A percentile compares a stretch with the other conserved stretches of the same genome.
Evolutionary conservation across 2,113 vertebrate species (phyloP).

Genomic region (Urocitellus parryii): DNA sequence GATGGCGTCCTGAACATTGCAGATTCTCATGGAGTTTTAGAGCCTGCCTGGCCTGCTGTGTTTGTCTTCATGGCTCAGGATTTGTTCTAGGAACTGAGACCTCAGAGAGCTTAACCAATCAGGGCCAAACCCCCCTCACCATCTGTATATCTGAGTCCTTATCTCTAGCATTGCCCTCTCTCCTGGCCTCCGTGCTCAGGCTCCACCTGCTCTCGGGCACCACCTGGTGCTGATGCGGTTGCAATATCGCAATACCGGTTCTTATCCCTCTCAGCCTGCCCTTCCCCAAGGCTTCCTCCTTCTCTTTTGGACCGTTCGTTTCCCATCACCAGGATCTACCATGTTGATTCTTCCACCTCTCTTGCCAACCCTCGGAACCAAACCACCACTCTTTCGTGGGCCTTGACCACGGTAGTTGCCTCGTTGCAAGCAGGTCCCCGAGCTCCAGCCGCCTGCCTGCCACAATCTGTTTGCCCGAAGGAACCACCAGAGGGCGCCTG

Average conservation of each 20-base stretch:
- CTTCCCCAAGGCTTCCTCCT: too few species aligned
- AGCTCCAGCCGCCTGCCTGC: neutral
- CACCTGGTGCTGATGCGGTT: too few species aligned
- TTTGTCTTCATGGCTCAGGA: neutral
- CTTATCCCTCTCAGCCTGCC: neutral
- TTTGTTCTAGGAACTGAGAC: neutral
- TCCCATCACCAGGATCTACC: neutral
- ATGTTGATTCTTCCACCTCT: neutral
- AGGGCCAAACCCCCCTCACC: neutral
- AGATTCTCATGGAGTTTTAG: too few species aligned
- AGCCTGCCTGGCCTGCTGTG: neutral
- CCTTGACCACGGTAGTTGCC: neutral
- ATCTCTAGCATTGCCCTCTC: neutral
- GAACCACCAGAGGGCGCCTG: slow-evolving; percentile 1
- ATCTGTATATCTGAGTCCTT: neutral
- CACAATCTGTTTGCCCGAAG: neutral
- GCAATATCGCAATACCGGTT: neutral
- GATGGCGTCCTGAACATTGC: too few species aligned
- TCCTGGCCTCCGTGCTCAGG: neutral
- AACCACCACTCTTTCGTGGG: neutral
- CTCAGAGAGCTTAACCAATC: neutral
- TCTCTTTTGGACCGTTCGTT: neutral
- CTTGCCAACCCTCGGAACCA: neutral
- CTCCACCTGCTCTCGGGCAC: neutral
- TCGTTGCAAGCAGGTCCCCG: accelerated